phyloP scores from a whole-genome alignment of 2,113 vertebrate genomes.

The Thalassoma bifasciatum region DNA sequence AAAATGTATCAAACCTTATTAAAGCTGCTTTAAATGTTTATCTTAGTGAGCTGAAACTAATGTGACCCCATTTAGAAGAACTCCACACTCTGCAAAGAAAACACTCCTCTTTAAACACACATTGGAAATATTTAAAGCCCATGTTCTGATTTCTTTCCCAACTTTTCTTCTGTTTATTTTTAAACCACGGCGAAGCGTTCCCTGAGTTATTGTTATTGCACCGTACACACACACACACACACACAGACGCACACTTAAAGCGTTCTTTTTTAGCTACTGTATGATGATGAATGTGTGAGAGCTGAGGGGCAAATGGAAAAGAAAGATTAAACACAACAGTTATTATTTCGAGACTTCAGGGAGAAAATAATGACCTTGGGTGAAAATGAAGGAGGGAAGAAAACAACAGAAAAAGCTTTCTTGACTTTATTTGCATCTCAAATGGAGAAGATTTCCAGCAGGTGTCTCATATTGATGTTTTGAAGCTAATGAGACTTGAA shows the following conservation, averaged over 20 bases:
- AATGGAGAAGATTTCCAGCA: conserved; percentile 22
- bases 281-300: conserved; percentile 53
- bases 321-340: conserved; percentile 51
- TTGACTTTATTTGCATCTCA: conserved; percentile 27
- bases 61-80: neutral
- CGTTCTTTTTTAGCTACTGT: conserved; percentile 35
- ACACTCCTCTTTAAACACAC: neutral
- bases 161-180: neutral
- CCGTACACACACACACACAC: no score
- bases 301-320: conserved; percentile 51
- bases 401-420: conserved; percentile 43
- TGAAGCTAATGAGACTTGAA: conserved; percentile 5
- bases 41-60: neutral
- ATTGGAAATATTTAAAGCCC: neutral
- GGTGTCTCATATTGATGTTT: conserved; percentile 1
- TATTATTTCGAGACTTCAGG: conserved; percentile 41
- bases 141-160: neutral
- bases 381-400: conserved; percentile 33
- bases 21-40: neutral
- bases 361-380: conserved; percentile 53
- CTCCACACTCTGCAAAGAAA: neutral
- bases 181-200: neutral
- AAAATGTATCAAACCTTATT: no score
- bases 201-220: neutral
- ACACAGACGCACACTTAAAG: no score